A percentile compares a stretch with the other conserved stretches of the same genome.
phyloP scores from a whole-genome alignment of 23 tunicate species.

The Pegea sp. region DNA sequence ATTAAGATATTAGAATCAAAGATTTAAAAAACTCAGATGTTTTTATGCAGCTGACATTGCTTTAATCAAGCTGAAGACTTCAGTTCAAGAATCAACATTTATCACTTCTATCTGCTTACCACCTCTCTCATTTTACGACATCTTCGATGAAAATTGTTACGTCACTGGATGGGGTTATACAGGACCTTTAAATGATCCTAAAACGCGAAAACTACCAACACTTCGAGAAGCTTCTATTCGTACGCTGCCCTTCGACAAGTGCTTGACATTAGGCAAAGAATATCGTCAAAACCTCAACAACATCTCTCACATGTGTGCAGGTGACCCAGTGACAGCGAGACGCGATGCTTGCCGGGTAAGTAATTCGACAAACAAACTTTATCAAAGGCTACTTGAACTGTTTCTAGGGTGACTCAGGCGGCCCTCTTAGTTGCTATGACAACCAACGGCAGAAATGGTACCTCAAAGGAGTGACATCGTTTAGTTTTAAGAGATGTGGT shows the following conservation, averaged over 20 bases:
- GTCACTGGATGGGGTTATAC: constrained; percentile 1
- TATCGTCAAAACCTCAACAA: neutral
- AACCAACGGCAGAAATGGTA: neutral
- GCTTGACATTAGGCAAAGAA: neutral
- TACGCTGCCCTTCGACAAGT: neutral
- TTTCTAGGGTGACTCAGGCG: constrained; percentile 19
- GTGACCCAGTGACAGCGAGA: constrained; percentile 10
- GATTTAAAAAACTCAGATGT: neutral
- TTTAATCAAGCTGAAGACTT: neutral
- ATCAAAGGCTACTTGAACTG: no score
- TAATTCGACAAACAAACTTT: no score
- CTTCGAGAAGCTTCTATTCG: neutral
- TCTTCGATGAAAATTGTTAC: neutral
- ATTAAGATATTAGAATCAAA: no score
- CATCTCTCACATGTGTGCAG: constrained; percentile 7
- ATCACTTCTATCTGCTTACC: neutral
- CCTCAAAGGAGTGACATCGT: constrained; percentile 4
- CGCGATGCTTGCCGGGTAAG: constrained; percentile 14
- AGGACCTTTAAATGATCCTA: neutral
- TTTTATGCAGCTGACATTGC: neutral
- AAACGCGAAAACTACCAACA: neutral
- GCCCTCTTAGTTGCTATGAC: constrained; percentile 3
- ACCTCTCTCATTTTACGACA: no score
- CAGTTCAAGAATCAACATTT: neutral
- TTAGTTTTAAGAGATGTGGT: neutral